A percentile compares a stretch with the other conserved stretches of the same genome.
phyloP scores from a whole-genome alignment of 2,113 vertebrate species.

The Aleadryas rufinucha region DNA sequence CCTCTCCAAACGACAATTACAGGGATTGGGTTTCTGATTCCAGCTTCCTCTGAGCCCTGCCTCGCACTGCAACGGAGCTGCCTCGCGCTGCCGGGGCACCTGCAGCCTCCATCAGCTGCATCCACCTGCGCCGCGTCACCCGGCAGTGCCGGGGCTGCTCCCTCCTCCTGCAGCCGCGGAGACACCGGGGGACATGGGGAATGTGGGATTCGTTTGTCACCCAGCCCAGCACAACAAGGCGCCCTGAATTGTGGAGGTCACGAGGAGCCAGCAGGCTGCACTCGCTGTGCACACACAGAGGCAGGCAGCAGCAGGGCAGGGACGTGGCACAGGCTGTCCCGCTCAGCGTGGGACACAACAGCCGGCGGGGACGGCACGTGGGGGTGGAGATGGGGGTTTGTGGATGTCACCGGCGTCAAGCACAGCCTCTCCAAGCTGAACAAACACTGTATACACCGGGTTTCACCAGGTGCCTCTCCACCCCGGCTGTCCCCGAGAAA shows the following conservation, averaged over 20 bases:
- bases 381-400: not conserved
- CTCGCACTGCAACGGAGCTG: not conserved
- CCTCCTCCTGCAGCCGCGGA: not conserved
- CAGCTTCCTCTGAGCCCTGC: not conserved
- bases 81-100: not conserved
- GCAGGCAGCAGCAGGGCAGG: not conserved
- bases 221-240: not conserved
- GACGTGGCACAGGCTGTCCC: not conserved
- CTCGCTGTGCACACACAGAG: not conserved
- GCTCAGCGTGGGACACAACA: rapidly evolving
- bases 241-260: not conserved
- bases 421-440: not conserved
- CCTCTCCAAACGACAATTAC: not conserved
- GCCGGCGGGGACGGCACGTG: rapidly evolving
- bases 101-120: not conserved
- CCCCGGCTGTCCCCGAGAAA: not conserved
- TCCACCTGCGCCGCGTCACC: not conserved
- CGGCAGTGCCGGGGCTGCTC: rapidly evolving
- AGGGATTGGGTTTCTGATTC: not conserved
- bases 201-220: rapidly evolving
- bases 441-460: rapidly evolving
- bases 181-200: rapidly evolving
- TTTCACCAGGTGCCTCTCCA: not conserved
- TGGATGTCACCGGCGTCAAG: rapidly evolving
- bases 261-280: rapidly evolving